phyloP scores from a whole-genome alignment of 2,888 invertebrate species.

The Ormyrus thymus region DNA sequence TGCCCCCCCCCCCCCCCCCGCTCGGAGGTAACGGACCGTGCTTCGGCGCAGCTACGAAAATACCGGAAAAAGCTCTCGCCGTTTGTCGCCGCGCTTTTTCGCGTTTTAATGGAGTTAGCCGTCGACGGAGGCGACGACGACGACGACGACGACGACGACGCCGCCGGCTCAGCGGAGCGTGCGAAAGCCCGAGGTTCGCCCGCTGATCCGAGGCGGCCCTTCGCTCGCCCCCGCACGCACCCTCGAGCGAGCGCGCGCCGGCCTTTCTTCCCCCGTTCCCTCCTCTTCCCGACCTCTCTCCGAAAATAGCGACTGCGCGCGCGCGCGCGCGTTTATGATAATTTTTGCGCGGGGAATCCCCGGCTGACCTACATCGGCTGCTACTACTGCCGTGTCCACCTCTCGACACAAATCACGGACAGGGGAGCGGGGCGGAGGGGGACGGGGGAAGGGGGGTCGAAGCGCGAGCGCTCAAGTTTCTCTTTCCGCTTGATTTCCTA shows the following conservation, averaged over 20 bases:
- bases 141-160: neutral
- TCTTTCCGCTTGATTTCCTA: slow-evolving; percentile 47
- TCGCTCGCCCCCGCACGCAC: no score
- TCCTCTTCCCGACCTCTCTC: neutral
- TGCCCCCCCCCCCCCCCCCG: no score
- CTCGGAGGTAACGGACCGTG: no score
- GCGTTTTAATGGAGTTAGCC: slow-evolving; percentile 23
- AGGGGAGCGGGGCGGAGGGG: neutral
- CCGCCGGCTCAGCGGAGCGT: neutral
- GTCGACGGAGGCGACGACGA: neutral
- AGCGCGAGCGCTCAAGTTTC: slow-evolving; percentile 35
- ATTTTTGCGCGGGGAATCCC: slow-evolving; percentile 30
- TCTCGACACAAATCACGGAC: slow-evolving; percentile 52
- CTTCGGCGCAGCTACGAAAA: no score
- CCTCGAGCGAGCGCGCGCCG: no score
- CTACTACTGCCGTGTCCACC: slow-evolving; percentile 43
- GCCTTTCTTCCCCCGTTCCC: neutral
- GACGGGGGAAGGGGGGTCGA: neutral
- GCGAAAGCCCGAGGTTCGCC: neutral
- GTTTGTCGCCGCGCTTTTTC: neutral
- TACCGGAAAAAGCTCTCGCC: neutral
- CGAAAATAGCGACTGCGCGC: neutral
- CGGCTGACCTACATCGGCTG: slow-evolving; percentile 49
- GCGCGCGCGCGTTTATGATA: slow-evolving; percentile 50
- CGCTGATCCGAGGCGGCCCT: no score